Evolutionary conservation across 2,888 invertebrate genomes (phyloP).

Genomic region (Dioctria linearis): DNA sequence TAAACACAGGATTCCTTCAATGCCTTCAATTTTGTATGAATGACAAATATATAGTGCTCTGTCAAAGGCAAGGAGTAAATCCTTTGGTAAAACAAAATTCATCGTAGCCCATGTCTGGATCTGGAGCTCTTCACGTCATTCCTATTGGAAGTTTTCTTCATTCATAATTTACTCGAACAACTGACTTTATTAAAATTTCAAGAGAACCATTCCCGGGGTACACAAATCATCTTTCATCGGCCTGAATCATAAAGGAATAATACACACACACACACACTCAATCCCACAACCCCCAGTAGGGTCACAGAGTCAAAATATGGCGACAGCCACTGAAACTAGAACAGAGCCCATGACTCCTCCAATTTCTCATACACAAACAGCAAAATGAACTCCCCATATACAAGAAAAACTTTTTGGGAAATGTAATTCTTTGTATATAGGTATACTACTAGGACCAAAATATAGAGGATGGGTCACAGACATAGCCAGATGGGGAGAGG

Average conservation of each 20-base stretch:
- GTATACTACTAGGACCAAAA: no score
- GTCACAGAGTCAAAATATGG: constrained; percentile 15
- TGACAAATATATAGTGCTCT: constrained; percentile 39
- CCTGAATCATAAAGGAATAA: constrained; percentile 22
- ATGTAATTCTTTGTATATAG: no score
- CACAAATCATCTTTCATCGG: constrained; percentile 35
- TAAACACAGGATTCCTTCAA: constrained; percentile 12
- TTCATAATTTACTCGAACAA: constrained; percentile 51
- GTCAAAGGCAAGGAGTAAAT: constrained; percentile 48
- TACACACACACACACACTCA: background rate
- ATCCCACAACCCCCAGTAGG: background rate
- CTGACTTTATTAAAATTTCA: constrained; percentile 52
- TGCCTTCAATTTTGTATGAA: constrained; percentile 45
- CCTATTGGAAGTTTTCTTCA: constrained; percentile 27
- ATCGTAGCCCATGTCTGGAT: constrained; percentile 21
- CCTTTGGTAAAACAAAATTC: constrained; percentile 44
- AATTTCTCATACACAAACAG: constrained; percentile 44
- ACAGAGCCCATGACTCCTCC: constrained; percentile 16
- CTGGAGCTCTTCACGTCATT: background rate
- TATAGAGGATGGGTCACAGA: no score
- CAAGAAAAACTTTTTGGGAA: background rate
- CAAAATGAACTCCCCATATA: constrained; percentile 19
- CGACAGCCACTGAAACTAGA: constrained; percentile 43
- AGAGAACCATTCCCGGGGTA: constrained; percentile 25
- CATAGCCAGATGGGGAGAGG: background rate